A percentile compares a stretch with the other conserved stretches of the same genome.
phyloP scores from a whole-genome alignment of 2,888 invertebrate species.

The Cyaniris semiargus region DNA sequence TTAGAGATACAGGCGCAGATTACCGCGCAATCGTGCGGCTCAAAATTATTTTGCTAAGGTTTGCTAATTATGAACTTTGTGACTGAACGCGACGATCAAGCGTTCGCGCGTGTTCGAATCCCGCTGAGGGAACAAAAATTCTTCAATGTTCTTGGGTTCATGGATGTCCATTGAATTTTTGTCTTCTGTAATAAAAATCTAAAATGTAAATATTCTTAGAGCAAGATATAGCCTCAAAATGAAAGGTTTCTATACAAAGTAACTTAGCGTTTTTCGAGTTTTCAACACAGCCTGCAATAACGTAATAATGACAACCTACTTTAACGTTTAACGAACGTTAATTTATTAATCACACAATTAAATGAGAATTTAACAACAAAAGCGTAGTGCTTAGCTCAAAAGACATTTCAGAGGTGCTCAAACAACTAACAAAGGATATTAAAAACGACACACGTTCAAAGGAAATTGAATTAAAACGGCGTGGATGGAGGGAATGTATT shows the following conservation, averaged over 20 bases:
- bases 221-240: too few species aligned
- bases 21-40: not conserved
- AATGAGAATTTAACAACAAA: not conserved
- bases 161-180: too few species aligned
- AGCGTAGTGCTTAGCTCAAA: constrained; percentile 3
- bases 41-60: not conserved
- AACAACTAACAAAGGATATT: constrained; percentile 16
- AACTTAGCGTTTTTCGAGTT: too few species aligned
- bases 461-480: constrained; percentile 6
- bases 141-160: too few species aligned
- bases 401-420: not conserved
- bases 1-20: not conserved
- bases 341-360: not conserved
- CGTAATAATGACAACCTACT: not conserved
- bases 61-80: not conserved
- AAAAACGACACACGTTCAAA: constrained; percentile 7
- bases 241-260: too few species aligned
- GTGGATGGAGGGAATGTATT: not conserved
- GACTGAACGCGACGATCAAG: too few species aligned
- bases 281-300: too few species aligned
- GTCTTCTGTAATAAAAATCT: too few species aligned
- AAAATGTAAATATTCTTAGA: too few species aligned
- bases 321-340: not conserved
- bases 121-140: too few species aligned
- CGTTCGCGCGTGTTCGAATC: too few species aligned